These are phyloP conservation scores for Neodon shergylaensis DNA, from an alignment of 2,113 vertebrate species.

Conservation along the genomic window DNA sequence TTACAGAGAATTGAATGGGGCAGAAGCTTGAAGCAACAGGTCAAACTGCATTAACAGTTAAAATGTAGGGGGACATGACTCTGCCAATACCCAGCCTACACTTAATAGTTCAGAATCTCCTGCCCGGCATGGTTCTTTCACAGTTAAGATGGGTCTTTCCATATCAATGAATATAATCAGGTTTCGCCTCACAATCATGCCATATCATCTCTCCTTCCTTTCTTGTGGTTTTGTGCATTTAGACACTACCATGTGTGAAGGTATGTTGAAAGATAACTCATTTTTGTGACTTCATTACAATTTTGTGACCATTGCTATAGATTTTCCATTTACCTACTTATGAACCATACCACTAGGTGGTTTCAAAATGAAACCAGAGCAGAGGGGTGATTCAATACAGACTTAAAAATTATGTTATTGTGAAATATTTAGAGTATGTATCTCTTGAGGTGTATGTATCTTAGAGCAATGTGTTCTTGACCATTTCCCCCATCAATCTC, in stretches of 20 bases:
- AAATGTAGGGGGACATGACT: not conserved
- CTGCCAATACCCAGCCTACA: rapidly evolving
- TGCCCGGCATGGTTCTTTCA: not conserved
- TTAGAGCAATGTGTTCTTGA: not conserved
- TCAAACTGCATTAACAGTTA: not conserved
- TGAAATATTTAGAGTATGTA: not conserved
- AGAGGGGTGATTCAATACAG: not conserved
- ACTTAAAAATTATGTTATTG: not conserved
- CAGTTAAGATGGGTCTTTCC: not conserved
- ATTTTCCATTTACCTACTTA: not conserved
- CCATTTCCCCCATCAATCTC: not conserved
- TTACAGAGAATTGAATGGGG: not conserved
- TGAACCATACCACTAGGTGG: not conserved
- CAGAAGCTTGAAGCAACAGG: not conserved
- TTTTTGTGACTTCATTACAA: not conserved
- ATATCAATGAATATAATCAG: not conserved
- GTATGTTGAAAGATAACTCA: not conserved
- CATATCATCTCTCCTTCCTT: not conserved
- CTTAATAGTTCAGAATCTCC: not conserved
- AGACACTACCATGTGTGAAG: not conserved
- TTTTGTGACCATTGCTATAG: not conserved
- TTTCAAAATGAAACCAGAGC: not conserved
- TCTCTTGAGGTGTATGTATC: too few species aligned
- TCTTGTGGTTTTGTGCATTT: not conserved
- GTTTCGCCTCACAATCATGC: not conserved